Evolutionary conservation across 2,113 vertebrate genomes (phyloP), one percentile per base, ranked within the genome.

Genomic region (Willisornis vidua): DNA sequence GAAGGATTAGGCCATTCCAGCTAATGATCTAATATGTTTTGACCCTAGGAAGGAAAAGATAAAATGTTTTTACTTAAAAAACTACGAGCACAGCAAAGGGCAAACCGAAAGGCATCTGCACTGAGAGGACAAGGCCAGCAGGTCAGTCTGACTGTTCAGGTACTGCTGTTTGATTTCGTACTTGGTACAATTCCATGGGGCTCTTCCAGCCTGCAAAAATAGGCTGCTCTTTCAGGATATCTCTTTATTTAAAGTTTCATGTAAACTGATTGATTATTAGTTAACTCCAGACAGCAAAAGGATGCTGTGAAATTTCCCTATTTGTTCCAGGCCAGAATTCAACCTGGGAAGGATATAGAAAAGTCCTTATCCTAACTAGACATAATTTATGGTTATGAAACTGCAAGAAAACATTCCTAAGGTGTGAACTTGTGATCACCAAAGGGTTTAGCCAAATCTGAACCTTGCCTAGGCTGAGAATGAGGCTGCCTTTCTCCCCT

Each of bases 41-140:
- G 72, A 49, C 80, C 37, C 25, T 85, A 99, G 99, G 99, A 97
- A 96, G 99, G 98, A 68, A 98, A 99, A 93, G 99, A 99, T 94
- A 99, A 99, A 91, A 77, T 78, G 7, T 99, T 99, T 96, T 97
- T 99, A 85, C 96, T 99, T 51, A 92, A 98, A 23, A 98, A 97
- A 85, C 86, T 99, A 12, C 73, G 57, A 55, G 67, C 28, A 22
- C 63, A 97, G 18, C 98, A 99, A 89, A 98, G 89, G 67, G 10
- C 4, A 15, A 95, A 52, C 1, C 16, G 20, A 31, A 85, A 11
- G 2, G 8, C 9, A 0, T 12, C 55, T 3, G 43, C 8, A 0
- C 41, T 5, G 35, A 68, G 74, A 88, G 65, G 83, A 94, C 68
- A 6, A 49, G 87, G 12, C 6, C 65, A 59, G 52, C 96, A 98